Base-by-base conservation (phyloP, 2,797 vertebrate genomes). In the Remorina albescens region DNA sequence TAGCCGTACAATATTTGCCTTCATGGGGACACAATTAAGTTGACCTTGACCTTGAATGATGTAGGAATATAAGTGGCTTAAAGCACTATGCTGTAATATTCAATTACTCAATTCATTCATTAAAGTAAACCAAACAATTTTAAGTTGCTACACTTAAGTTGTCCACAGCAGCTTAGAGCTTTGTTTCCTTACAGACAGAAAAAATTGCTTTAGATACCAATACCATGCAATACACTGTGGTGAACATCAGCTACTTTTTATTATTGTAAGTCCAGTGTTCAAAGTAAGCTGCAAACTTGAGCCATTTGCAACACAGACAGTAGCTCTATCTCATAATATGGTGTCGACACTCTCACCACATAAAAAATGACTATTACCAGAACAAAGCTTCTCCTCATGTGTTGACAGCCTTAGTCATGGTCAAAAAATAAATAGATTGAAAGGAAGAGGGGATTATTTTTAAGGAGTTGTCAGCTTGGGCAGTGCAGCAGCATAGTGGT, bases 401-500 rank as follows among this genome's bases (percentile, higher is more conserved):
- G 23, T 58, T 4, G 7, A 54, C 19, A 74, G 53, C 50, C 16
- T 72, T 26, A 41, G 25, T 64, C 19, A 13, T 34, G 46, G 72
- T 67, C 41, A 51, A 75, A 18, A 60, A 56, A 59, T 11, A 30
- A 46, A 68, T 50, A 23, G 28, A 49, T 13, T 26, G 18, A 5
- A 28, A 15, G 30, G 13, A 19, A 30, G 46, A 19, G 4, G 8
- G 23, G 11, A 51, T 63, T 76, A 53, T 21, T 56, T 74, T 67
- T 10, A 59, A 59, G 8, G 16, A 37, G 2, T 28, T 78, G 62
- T 77, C 63, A 59, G 32, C 4, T 63, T 60, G 65, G 18, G 46
- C 53, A 59, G n/a, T n/a, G n/a, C n/a, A n/a, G n/a, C n/a, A n/a
- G n/a, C n/a, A n/a, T n/a, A n/a, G n/a, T n/a, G n/a, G n/a, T n/a